phyloP scores from a whole-genome alignment of 2,113 vertebrate genomes.

The Cricetomys ansorgei region DNA sequence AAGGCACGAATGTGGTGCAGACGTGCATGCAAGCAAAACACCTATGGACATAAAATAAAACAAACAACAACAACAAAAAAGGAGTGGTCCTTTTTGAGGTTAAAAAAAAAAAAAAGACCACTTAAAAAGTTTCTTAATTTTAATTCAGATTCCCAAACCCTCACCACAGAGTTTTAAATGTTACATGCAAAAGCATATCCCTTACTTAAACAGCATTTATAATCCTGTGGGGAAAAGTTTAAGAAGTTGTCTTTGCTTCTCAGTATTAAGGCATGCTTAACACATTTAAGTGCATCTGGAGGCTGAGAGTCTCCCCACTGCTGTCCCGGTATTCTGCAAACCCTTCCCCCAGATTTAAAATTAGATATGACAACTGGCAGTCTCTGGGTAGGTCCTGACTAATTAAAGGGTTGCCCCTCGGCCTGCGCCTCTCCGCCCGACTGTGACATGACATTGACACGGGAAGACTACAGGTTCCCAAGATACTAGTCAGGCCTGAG shows the following conservation, averaged over 20 bases:
- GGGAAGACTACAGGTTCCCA: neutral
- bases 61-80: neutral
- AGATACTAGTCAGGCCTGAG: neutral
- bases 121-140: slow-evolving; percentile 37
- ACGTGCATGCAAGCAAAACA: neutral
- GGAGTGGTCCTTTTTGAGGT: neutral
- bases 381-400: slow-evolving; percentile 50
- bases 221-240: neutral
- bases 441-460: neutral
- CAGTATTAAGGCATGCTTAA: neutral
- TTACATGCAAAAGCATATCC: neutral
- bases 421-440: neutral
- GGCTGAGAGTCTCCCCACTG: neutral
- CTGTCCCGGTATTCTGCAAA: slow-evolving; percentile 3
- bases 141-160: slow-evolving; percentile 44
- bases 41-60: neutral
- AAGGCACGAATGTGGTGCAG: too few species aligned
- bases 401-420: slow-evolving; percentile 5
- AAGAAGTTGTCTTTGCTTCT: slow-evolving; percentile 19
- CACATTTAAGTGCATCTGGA: neutral
- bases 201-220: neutral
- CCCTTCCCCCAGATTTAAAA: slow-evolving; percentile 53
- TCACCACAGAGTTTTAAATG: neutral
- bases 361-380: slow-evolving; percentile 57
- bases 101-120: neutral